These are phyloP conservation scores for Nemopilema nomurai DNA, from an alignment of 30 jellyfish, hydroid and myxozoan genomes.

Conservation along the genomic window DNA sequence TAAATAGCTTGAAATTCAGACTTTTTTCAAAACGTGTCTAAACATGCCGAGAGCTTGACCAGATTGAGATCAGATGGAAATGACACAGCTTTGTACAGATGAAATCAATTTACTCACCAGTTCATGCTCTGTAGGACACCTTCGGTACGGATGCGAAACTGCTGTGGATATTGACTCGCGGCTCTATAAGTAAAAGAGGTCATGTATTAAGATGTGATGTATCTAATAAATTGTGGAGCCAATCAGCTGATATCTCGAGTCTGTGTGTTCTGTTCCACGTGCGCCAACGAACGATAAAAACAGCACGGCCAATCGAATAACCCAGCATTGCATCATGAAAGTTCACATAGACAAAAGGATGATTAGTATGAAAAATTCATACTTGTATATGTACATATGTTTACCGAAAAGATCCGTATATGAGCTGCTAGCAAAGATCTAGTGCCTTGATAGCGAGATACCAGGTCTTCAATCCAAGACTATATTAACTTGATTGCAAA, in stretches of 20 bases:
- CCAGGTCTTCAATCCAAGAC: background rate
- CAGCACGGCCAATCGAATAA: background rate
- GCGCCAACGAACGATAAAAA: background rate
- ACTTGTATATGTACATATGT: background rate
- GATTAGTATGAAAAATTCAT: too few relatives aligned
- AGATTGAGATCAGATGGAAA: too few relatives aligned
- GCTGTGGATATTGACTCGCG: background rate
- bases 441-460: background rate
- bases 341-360: background rate
- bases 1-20: too few relatives aligned
- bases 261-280: background rate
- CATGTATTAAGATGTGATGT: background rate
- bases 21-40: too few relatives aligned
- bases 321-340: background rate
- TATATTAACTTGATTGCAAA: background rate
- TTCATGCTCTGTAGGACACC: too few relatives aligned
- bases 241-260: background rate
- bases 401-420: background rate
- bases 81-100: too few relatives aligned
- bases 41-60: too few relatives aligned
- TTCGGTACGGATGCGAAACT: background rate
- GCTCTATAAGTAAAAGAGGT: background rate
- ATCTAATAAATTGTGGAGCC: background rate
- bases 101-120: background rate
- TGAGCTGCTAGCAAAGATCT: background rate